These are phyloP conservation scores for Beroe ovata DNA, from an alignment of 37 sponge, comb jelly and placozoan genomes.

Conservation along the genomic window DNA sequence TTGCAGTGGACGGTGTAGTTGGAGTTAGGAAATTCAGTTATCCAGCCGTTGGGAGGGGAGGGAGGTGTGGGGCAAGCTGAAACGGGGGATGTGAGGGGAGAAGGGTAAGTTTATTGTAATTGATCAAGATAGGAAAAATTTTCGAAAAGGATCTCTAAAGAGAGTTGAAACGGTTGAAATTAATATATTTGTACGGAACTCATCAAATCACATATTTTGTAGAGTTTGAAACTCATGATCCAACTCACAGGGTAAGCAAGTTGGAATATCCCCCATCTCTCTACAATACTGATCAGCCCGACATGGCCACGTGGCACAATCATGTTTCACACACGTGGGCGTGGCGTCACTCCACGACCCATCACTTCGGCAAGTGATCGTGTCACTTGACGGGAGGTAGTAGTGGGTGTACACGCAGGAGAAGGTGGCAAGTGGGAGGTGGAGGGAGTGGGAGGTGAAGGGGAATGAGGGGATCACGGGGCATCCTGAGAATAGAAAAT, in stretches of 20 bases:
- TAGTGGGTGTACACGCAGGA: neutral
- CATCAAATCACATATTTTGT: too few species aligned
- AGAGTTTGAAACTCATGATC: too few species aligned
- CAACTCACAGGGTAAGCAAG: neutral
- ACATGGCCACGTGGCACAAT: neutral
- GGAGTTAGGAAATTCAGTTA: neutral
- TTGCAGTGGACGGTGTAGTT: neutral
- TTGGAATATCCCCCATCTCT: neutral
- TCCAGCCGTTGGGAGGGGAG: neutral
- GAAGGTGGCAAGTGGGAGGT: neutral
- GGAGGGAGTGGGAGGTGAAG: neutral
- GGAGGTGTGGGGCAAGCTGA: neutral
- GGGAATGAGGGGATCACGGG: neutral
- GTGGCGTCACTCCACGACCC: neutral
- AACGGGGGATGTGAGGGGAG: neutral
- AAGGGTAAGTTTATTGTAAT: neutral
- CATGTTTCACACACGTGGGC: neutral
- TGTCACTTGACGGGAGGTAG: neutral
- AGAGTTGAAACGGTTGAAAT: too few species aligned
- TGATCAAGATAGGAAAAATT: neutral
- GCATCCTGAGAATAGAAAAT: neutral
- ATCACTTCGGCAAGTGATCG: neutral
- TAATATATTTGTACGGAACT: too few species aligned
- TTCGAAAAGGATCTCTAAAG: too few species aligned
- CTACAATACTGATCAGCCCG: neutral